Conservation (phyloP, 2,797 vertebrate species). For the Ambastaia sidthimunki region DNA sequence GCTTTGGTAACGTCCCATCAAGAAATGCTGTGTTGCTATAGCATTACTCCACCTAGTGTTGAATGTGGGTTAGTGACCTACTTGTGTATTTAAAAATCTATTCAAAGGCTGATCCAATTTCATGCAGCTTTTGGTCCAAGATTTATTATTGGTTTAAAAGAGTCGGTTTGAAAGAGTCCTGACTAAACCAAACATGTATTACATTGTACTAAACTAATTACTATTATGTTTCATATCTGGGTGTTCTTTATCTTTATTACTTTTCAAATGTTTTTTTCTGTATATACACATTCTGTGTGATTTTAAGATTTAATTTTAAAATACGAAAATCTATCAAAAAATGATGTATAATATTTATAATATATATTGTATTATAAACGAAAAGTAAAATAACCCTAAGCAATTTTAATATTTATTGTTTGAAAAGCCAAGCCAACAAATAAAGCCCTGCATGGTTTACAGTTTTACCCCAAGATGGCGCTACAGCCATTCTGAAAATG, state of each 20-base stretch:
- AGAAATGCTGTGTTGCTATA: neutral
- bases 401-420: neutral
- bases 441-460: neutral
- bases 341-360: neutral
- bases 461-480: slow-evolving; percentile 21
- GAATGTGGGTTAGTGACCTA: neutral
- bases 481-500: slow-evolving; percentile 14
- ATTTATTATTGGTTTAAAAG: too few species aligned
- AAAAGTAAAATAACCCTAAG: neutral
- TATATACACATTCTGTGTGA: too few species aligned
- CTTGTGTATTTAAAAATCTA: neutral
- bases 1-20: neutral
- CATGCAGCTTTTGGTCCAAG: too few species aligned
- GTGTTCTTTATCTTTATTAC: too few species aligned
- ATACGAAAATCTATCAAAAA: too few species aligned
- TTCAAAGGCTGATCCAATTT: too few species aligned
- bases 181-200: too few species aligned
- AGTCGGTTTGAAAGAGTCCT: neutral
- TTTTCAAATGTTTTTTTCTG: too few species aligned
- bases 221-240: too few species aligned
- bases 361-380: neutral
- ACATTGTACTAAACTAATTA: too few species aligned
- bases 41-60: slow-evolving; percentile 25
- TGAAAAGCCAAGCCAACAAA: too few species aligned
- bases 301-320: too few species aligned